A percentile compares a stretch with the other conserved stretches of the same genome.
These are phyloP conservation scores for Sycophila sp. DNA, from an alignment of 1,140 invertebrate species.

Conservation along the genomic window DNA sequence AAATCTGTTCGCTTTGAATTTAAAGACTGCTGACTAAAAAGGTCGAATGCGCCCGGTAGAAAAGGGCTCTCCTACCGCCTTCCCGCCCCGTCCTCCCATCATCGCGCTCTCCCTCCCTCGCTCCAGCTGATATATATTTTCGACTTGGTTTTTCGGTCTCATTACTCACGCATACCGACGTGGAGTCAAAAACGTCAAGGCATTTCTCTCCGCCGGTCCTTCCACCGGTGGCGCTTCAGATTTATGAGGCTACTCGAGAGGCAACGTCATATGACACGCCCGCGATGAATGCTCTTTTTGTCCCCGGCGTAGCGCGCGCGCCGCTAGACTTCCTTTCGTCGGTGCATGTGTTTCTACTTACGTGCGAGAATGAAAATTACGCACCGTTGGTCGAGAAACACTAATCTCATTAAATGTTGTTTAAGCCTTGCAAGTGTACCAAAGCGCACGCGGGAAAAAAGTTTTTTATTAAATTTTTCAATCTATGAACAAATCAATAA, in stretches of 20 bases:
- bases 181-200: slow-evolving; percentile 22
- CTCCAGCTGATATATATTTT: background rate
- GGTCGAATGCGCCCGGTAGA: too few relatives aligned
- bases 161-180: slow-evolving; percentile 36
- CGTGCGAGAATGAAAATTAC: too few relatives aligned
- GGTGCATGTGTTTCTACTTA: slow-evolving; percentile 27
- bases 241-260: slow-evolving; percentile 34
- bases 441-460: too few relatives aligned
- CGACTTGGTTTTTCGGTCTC: slow-evolving; percentile 4
- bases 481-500: too few relatives aligned
- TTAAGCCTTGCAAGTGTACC: too few relatives aligned
- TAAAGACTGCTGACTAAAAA: background rate
- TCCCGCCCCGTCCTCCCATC: background rate
- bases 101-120: background rate
- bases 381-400: too few relatives aligned
- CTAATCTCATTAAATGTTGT: too few relatives aligned
- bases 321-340: background rate
- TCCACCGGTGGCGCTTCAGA: slow-evolving; percentile 23
- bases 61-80: too few relatives aligned
- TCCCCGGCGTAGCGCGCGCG: background rate
- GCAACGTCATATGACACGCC: slow-evolving; percentile 22
- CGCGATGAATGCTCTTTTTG: slow-evolving; percentile 38
- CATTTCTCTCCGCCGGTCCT: slow-evolving; percentile 23
- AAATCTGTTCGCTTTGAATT: slow-evolving; percentile 28
- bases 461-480: too few relatives aligned